A percentile compares a stretch with the other conserved stretches of the same genome.
These are phyloP conservation scores for Napeogenes sylphis DNA, from an alignment of 2,888 invertebrate species.

Conservation along the genomic window DNA sequence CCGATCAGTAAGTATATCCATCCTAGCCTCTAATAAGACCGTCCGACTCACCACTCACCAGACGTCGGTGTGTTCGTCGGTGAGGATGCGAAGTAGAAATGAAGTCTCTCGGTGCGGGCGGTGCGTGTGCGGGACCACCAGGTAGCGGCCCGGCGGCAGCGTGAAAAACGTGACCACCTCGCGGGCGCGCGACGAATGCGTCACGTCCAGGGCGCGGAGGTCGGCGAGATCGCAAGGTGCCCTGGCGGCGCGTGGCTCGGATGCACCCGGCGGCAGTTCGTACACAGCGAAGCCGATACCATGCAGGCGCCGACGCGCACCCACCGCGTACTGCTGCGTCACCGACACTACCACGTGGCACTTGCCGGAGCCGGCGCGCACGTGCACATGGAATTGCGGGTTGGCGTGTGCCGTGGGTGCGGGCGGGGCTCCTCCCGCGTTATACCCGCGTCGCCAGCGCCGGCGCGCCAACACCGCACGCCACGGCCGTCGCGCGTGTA, in stretches of 20 bases:
- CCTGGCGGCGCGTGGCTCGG: conserved; percentile 53
- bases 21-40: not conserved
- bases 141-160: conserved; percentile 84
- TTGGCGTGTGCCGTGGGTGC: conserved; percentile 84
- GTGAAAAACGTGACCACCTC: conserved; percentile 86
- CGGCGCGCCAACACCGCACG: conserved; percentile 82
- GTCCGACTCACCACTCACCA: conserved; percentile 66
- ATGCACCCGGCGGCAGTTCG: conserved; percentile 76
- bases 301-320: conserved; percentile 66
- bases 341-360: conserved; percentile 86
- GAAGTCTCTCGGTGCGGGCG: conserved; percentile 82
- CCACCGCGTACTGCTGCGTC: conserved; percentile 79
- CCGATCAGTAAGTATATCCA: too few species aligned
- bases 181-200: conserved; percentile 80
- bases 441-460: conserved; percentile 82
- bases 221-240: conserved; percentile 27
- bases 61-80: conserved; percentile 84
- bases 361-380: conserved; percentile 66
- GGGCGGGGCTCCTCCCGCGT: conserved; percentile 78
- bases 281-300: conserved; percentile 85
- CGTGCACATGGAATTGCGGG: conserved; percentile 77
- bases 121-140: conserved; percentile 84
- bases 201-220: conserved; percentile 80
- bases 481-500: conserved; percentile 83
- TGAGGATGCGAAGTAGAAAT: conserved; percentile 83